These are phyloP conservation scores for Pipistrellus pipistrellus DNA, from an alignment of 2,797 vertebrate genomes.

Conservation along the genomic window DNA sequence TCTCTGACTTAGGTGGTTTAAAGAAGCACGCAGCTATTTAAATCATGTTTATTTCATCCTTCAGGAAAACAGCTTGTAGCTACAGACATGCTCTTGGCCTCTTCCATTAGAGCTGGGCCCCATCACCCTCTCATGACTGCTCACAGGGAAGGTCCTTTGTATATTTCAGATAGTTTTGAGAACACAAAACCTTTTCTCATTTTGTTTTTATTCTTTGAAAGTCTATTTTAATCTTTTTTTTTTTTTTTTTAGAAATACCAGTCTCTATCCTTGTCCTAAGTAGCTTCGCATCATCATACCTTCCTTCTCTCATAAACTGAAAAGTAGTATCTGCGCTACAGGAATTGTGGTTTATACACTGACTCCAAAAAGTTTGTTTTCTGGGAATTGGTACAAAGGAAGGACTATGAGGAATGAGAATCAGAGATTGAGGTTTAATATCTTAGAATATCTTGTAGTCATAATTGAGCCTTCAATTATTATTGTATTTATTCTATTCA, in stretches of 20 bases:
- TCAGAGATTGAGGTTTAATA: neutral
- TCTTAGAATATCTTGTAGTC: slow-evolving; percentile 8
- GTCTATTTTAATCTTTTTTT: neutral
- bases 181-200: neutral
- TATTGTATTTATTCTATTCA: neutral
- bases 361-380: neutral
- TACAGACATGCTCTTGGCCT: neutral
- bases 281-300: neutral
- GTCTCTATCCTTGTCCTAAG: neutral
- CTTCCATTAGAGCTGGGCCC: neutral
- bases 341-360: neutral
- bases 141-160: neutral
- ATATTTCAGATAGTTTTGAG: neutral
- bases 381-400: neutral
- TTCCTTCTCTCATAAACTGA: slow-evolving; percentile 28
- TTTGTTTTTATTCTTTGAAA: slow-evolving; percentile 29
- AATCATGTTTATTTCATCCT: neutral
- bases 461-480: neutral
- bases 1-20: neutral
- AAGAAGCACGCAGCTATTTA: slow-evolving; percentile 9
- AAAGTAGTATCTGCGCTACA: neutral
- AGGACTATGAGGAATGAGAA: neutral
- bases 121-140: neutral
- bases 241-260: neutral
- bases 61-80: neutral